A percentile compares a stretch with the other conserved stretches of the same genome.
phyloP scores from a whole-genome alignment of 1,140 invertebrate species.

The Eumeta japonica region DNA sequence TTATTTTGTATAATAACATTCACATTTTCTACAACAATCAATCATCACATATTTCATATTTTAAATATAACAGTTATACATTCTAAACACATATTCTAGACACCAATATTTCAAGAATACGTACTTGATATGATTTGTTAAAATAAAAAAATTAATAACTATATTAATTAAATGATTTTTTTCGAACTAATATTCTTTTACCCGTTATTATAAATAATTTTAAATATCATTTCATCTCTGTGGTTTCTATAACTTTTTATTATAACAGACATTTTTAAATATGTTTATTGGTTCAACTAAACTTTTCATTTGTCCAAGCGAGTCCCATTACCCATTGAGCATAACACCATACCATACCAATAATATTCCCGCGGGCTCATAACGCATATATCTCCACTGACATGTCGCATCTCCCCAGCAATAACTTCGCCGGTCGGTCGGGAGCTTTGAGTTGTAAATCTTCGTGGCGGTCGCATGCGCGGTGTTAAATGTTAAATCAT shows the following conservation, averaged over 20 bases:
- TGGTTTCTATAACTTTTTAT: not conserved
- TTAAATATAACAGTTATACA: too few relatives aligned
- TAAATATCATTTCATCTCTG: not conserved
- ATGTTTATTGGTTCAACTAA: not conserved
- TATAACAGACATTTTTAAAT: not conserved
- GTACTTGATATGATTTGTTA: too few relatives aligned
- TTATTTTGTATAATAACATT: not conserved
- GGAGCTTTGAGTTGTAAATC: too few relatives aligned
- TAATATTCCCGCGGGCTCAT: not conserved
- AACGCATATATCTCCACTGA: not conserved
- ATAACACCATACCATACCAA: not conserved
- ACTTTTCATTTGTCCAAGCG: not conserved
- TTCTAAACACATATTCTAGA: too few relatives aligned
- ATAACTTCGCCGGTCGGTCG: too few relatives aligned
- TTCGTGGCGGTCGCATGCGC: too few relatives aligned
- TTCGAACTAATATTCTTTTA: not conserved
- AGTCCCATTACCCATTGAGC: not conserved
- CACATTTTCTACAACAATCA: too few relatives aligned
- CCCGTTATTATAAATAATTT: not conserved
- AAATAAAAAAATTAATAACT: not conserved
- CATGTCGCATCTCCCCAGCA: too few relatives aligned
- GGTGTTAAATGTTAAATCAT: slow-evolving; percentile 25
- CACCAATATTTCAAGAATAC: too few relatives aligned
- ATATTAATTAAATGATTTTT: not conserved
- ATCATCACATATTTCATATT: too few relatives aligned